Percentiles rank a stretch among this genome's conserved stretches.
Conservation (phyloP, 1,140 invertebrate genomes). For the Uloborus diversus region DNA sequence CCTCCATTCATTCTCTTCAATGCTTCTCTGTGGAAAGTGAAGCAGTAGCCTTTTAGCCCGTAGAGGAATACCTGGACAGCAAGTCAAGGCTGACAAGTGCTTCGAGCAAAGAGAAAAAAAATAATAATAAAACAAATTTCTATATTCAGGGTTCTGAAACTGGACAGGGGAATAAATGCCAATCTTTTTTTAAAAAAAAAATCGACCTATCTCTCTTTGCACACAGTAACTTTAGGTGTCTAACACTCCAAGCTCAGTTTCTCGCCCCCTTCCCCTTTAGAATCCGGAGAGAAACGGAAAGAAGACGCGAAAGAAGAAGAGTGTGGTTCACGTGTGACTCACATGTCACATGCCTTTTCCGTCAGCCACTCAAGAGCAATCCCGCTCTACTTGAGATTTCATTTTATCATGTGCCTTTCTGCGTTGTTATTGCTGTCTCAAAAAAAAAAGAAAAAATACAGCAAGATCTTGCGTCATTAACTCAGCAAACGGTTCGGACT, state of each 20-base stretch:
- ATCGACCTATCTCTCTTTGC: constrained; percentile 55
- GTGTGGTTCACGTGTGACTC: constrained; percentile 19
- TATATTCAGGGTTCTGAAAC: constrained; percentile 27
- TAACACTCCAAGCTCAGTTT: constrained; percentile 54
- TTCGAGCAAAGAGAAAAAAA: constrained; percentile 15
- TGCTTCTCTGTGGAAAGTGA: neutral
- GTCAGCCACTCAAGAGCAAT: constrained; percentile 48
- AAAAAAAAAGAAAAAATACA: constrained; percentile 22
- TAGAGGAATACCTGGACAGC: constrained; percentile 43
- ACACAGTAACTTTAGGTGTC: constrained; percentile 53
- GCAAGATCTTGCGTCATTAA: constrained; percentile 53
- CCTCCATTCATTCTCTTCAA: constrained; percentile 31
- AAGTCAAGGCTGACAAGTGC: neutral
- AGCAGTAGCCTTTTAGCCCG: constrained; percentile 26
- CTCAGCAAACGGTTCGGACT: constrained; percentile 52
- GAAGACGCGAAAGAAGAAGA: constrained; percentile 18
- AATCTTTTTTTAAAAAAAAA: constrained; percentile 40
- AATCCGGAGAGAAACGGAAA: neutral
- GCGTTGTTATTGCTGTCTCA: constrained; percentile 54
- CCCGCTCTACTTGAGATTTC: constrained; percentile 52
- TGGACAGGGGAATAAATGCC: constrained; percentile 39
- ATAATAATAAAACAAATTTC: neutral
- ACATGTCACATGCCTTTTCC: constrained; percentile 43
- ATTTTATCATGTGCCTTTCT: constrained; percentile 58
- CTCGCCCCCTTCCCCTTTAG: constrained; percentile 28